These are phyloP conservation scores for Aurelia sp. DNA, from an alignment of 30 jellyfish, hydroid and myxozoan genomes.

Conservation along the genomic window DNA sequence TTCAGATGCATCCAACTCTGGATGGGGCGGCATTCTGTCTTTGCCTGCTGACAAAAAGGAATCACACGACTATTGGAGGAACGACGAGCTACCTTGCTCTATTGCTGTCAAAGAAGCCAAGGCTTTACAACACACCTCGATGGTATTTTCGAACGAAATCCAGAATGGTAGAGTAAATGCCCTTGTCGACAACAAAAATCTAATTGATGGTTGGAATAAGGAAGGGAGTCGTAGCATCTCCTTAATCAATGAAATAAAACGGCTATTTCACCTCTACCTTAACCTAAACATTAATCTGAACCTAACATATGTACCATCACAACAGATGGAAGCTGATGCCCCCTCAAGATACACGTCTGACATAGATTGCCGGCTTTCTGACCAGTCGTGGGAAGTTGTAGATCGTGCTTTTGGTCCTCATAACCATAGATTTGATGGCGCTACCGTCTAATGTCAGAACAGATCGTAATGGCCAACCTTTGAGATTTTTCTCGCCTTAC, in stretches of 20 bases:
- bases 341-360: slow-evolving; percentile 19
- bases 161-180: slow-evolving; percentile 7
- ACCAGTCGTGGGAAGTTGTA: neutral
- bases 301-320: slow-evolving; percentile 5
- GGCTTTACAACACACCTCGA: neutral
- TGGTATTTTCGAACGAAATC: slow-evolving; percentile 5
- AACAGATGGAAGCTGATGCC: slow-evolving; percentile 11
- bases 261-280: neutral
- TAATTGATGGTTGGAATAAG: slow-evolving; percentile 1
- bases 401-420: slow-evolving; percentile 24
- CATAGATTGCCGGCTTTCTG: slow-evolving; percentile 36
- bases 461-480: slow-evolving; percentile 3
- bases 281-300: slow-evolving; percentile 7
- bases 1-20: too few relatives aligned
- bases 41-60: too few relatives aligned
- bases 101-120: slow-evolving; percentile 14
- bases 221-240: slow-evolving; percentile 21
- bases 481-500: slow-evolving; percentile 1
- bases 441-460: slow-evolving; percentile 9
- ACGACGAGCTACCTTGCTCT: neutral
- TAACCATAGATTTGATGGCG: slow-evolving; percentile 28
- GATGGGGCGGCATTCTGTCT: too few relatives aligned
- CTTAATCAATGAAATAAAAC: slow-evolving; percentile 3
- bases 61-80: neutral
- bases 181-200: neutral